Conservation (phyloP, 2,888 invertebrate species). For the Bellardia pandia region DNA sequence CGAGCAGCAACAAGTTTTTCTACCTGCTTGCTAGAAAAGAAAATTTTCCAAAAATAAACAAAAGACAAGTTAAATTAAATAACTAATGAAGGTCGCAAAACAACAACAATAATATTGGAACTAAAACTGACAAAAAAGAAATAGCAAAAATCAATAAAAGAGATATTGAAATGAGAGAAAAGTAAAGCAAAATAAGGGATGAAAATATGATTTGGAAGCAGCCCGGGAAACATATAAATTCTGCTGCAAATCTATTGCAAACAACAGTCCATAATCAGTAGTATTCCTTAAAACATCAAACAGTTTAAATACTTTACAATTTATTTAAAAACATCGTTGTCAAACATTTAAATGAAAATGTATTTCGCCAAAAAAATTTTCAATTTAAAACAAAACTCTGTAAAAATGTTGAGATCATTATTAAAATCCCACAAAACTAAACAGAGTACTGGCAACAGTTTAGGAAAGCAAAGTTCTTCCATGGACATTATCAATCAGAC, state of each 20-base stretch:
- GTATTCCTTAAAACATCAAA: conserved; percentile 1
- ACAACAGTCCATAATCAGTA: background rate
- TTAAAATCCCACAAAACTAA: background rate
- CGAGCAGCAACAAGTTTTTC: background rate
- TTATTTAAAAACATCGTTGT: background rate
- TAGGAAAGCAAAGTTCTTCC: background rate
- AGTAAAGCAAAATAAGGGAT: background rate
- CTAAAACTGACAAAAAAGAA: background rate
- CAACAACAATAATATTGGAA: background rate
- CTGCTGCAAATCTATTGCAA: background rate
- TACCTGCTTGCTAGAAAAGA: conserved; percentile 19
- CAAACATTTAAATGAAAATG: conserved; percentile 14
- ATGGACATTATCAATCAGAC: background rate
- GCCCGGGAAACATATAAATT: background rate
- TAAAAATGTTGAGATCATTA: background rate
- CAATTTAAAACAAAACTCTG: conserved; percentile 1
- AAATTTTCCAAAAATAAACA: background rate
- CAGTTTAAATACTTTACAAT: background rate
- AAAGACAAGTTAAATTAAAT: background rate
- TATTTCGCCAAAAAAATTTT: background rate
- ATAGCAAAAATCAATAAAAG: background rate
- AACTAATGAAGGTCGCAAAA: background rate
- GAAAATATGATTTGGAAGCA: background rate
- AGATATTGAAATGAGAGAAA: background rate
- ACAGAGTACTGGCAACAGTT: background rate